phyloP scores from a whole-genome alignment of 2,888 invertebrate species.

The Notocelia uddmanniana region DNA sequence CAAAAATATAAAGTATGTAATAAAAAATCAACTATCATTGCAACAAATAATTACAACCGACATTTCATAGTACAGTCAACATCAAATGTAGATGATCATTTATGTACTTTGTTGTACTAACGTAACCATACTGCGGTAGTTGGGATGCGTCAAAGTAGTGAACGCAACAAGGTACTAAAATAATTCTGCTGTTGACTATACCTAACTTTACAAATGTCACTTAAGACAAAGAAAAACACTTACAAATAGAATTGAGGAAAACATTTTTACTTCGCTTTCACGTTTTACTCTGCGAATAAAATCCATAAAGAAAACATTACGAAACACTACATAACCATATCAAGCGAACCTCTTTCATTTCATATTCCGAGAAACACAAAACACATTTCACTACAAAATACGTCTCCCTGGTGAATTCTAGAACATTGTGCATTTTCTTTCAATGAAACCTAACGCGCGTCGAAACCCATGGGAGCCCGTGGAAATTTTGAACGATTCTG shows the following conservation, averaged over 20 bases:
- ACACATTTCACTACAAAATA: conserved; percentile 56
- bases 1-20: too few relatives aligned
- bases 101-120: too few relatives aligned
- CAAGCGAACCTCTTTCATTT: conserved; percentile 42
- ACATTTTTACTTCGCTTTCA: neutral
- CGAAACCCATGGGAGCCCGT: conserved; percentile 49
- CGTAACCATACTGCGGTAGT: too few relatives aligned
- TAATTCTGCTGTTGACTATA: too few relatives aligned
- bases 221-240: neutral
- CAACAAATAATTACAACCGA: too few relatives aligned
- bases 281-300: neutral
- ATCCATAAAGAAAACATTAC: conserved; percentile 22
- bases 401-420: conserved; percentile 53
- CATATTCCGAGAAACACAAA: conserved; percentile 45
- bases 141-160: too few relatives aligned
- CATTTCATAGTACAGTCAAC: too few relatives aligned
- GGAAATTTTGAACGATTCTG: conserved; percentile 48
- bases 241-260: conserved; percentile 3
- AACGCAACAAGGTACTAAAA: too few relatives aligned
- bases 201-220: neutral
- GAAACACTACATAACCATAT: conserved; percentile 38
- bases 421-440: conserved; percentile 54
- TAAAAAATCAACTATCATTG: too few relatives aligned
- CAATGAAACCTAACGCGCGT: conserved; percentile 52
- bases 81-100: too few relatives aligned